Evolutionary conservation across 2,113 vertebrate species (phyloP).

Genomic region (Scalopus aquaticus): DNA sequence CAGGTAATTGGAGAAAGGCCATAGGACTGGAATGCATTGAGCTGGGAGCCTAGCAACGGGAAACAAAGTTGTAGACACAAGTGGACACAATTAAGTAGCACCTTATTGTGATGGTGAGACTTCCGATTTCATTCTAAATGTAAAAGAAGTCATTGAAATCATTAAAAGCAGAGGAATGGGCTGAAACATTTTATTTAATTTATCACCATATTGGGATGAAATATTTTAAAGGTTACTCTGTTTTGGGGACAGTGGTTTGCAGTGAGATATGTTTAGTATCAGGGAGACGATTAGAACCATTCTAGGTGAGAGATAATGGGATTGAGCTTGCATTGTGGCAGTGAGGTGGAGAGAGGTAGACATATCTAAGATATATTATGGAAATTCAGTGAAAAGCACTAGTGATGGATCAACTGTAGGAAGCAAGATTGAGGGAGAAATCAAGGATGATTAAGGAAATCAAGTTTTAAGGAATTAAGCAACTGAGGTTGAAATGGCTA

Average conservation of each 20-base stretch:
- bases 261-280: background rate
- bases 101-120: background rate
- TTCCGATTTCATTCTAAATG: background rate
- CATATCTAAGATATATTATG: background rate
- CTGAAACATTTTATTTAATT: background rate
- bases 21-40: background rate
- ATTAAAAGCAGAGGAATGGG: background rate
- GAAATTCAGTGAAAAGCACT: background rate
- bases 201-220: background rate
- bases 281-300: background rate
- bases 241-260: background rate
- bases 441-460: background rate
- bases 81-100: background rate
- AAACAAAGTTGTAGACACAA: background rate
- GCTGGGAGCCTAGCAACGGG: background rate
- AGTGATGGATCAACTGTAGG: background rate
- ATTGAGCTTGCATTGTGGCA: background rate
- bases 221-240: background rate
- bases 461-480: background rate
- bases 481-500: background rate
- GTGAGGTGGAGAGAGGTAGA: background rate
- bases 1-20: background rate
- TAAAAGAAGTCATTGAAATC: background rate
- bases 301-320: background rate
- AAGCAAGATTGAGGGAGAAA: background rate